phyloP scores from a whole-genome alignment of 2,113 vertebrate genomes.

The Azemiops feae region DNA sequence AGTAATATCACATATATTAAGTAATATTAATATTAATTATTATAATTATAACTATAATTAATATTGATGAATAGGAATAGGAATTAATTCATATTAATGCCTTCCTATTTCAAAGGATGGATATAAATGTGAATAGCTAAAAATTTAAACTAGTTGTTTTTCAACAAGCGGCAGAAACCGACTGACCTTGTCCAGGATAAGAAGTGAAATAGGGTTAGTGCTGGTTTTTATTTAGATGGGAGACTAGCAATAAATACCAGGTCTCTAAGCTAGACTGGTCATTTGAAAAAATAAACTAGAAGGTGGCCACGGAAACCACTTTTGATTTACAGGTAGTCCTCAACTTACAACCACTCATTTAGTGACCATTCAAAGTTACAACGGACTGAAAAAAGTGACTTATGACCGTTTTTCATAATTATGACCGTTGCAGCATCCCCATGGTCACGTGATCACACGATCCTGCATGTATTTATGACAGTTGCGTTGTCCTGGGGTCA shows the following conservation, averaged over 20 bases:
- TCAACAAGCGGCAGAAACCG: neutral
- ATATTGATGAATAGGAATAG: no score
- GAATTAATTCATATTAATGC: neutral
- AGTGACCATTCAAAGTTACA: no score
- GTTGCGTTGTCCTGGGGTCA: no score
- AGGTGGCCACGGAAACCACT: neutral
- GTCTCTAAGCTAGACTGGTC: neutral
- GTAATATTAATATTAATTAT: no score
- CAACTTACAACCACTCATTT: no score
- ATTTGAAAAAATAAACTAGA: neutral
- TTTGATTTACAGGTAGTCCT: neutral
- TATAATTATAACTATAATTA: no score
- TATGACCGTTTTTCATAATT: no score
- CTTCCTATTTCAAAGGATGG: neutral
- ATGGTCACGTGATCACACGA: no score
- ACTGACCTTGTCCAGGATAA: neutral
- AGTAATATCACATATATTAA: neutral
- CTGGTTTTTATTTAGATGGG: neutral
- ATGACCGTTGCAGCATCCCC: no score
- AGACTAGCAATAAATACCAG: neutral
- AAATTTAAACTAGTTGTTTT: neutral
- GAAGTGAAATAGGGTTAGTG: neutral
- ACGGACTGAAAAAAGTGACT: no score
- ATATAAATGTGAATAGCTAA: neutral
- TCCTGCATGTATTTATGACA: no score